Evolutionary conservation across 2,888 invertebrate species (phyloP), one percentile per base, ranked within the genome.

Genomic region (Andrena chrysosceles): DNA sequence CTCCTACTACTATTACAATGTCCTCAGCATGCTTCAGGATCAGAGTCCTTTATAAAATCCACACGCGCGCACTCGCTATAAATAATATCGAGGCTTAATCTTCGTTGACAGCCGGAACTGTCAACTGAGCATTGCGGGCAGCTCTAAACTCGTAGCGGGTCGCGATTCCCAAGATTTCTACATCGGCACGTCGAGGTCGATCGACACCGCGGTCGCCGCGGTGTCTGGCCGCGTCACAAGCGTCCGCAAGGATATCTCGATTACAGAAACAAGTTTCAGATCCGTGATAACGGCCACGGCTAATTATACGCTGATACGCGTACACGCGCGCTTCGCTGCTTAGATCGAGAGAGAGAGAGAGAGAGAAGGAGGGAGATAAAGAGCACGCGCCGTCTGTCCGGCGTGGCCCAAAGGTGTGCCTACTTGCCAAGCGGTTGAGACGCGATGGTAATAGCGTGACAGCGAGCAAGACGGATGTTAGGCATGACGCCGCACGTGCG

Each of bases 381-480:
- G 33, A 66, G 69, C 69, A 66, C 70, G 71, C 64, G 81, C 64
- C 62, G 54, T 49, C 42, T 69, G 79, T 85, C 83, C 54, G 63
- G 66, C 74, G 62, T 63, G 59, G 62, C 68, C 42, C 29, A 33
- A 60, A 54, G 68, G 60, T 83, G 77, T 67, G 85, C 80, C 83
- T 73, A 88, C 85, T 88, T 87, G 83, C 85, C 71, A 79, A 81
- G 86, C 79, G 82, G 87, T 86, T 83, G 85, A 84, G 83, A 85
- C 83, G 78, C 85, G 75, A 82, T 80, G 85, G 83, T 82, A 85
- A 87, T 87, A 80, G 81, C 83, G 71, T 81, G 83, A 87, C 85
- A 87, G 85, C 85, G 10, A 81, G 77, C 67, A 85, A 89, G 85
- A 87, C 85, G 84, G 87, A 89, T 86, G 90, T 81, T 84, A 70